phyloP scores from a whole-genome alignment of 1,140 invertebrate genomes.

The Andricus grossulariae region DNA sequence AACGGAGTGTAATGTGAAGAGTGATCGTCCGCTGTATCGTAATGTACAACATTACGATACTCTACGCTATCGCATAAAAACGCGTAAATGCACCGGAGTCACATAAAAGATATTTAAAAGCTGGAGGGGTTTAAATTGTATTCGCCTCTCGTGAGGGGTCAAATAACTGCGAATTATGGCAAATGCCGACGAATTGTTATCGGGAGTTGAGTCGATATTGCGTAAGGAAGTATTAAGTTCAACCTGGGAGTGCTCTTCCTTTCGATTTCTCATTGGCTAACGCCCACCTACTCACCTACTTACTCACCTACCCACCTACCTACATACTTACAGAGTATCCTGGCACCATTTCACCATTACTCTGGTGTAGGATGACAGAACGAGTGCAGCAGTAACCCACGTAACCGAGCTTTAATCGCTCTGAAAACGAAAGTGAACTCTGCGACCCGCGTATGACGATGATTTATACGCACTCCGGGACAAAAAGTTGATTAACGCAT shows the following conservation, averaged over 20 bases:
- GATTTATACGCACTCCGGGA: neutral
- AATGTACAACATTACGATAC: no score
- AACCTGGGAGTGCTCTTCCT: constrained; percentile 51
- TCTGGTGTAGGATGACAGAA: constrained; percentile 49
- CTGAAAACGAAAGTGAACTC: constrained; percentile 23
- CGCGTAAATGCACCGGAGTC: no score
- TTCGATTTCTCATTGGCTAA: constrained; percentile 54
- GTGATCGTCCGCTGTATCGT: no score
- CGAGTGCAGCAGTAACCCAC: constrained; percentile 44
- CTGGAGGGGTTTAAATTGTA: no score
- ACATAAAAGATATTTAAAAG: no score
- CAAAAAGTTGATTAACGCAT: no score
- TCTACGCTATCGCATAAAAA: no score
- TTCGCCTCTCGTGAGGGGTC: no score
- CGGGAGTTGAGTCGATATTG: constrained; percentile 26
- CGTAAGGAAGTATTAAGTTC: constrained; percentile 30
- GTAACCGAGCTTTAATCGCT: constrained; percentile 1
- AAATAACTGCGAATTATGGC: neutral
- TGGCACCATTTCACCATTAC: constrained; percentile 19
- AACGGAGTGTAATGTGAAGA: no score
- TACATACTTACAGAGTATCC: constrained; percentile 27
- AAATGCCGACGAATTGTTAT: constrained; percentile 26
- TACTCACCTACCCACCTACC: constrained; percentile 32
- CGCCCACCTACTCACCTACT: constrained; percentile 31
- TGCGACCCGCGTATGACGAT: neutral